Conservation (phyloP, 2,888 invertebrate species). For the Ceriagrion tenellum region DNA sequence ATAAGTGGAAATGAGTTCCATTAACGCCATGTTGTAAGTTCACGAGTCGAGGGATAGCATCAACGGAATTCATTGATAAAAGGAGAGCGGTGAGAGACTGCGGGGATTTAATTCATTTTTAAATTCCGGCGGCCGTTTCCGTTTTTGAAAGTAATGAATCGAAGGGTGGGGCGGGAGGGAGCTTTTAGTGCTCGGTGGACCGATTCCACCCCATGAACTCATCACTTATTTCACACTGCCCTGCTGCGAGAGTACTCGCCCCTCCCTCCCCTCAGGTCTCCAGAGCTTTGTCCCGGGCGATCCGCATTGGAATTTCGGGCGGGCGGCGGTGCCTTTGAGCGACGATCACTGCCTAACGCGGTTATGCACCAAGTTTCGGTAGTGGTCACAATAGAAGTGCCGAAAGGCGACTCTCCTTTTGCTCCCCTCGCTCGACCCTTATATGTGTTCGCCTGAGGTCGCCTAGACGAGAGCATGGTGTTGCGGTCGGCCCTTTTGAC, state of each 20-base stretch:
- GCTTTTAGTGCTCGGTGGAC: background rate
- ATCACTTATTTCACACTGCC: slow-evolving; percentile 36
- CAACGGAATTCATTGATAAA: no score
- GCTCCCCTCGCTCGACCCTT: background rate
- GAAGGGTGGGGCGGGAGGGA: background rate
- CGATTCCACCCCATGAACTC: background rate
- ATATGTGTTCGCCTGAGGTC: background rate
- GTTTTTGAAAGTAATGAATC: background rate
- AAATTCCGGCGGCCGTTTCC: background rate
- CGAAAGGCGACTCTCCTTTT: background rate
- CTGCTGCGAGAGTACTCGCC: no score
- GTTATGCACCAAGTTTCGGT: background rate
- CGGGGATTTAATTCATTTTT: background rate
- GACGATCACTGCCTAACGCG: background rate
- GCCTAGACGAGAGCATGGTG: slow-evolving; percentile 16
- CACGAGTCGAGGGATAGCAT: no score
- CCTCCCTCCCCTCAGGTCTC: background rate
- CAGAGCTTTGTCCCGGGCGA: slow-evolving; percentile 9
- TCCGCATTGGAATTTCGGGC: slow-evolving; percentile 23
- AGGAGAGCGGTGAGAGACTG: background rate
- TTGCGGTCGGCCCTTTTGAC: slow-evolving; percentile 16
- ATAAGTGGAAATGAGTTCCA: no score
- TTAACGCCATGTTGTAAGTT: no score
- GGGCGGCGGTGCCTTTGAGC: background rate
- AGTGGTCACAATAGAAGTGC: background rate